These are phyloP conservation scores for Cichladusa arquata DNA, from an alignment of 2,113 vertebrate genomes.

Conservation along the genomic window DNA sequence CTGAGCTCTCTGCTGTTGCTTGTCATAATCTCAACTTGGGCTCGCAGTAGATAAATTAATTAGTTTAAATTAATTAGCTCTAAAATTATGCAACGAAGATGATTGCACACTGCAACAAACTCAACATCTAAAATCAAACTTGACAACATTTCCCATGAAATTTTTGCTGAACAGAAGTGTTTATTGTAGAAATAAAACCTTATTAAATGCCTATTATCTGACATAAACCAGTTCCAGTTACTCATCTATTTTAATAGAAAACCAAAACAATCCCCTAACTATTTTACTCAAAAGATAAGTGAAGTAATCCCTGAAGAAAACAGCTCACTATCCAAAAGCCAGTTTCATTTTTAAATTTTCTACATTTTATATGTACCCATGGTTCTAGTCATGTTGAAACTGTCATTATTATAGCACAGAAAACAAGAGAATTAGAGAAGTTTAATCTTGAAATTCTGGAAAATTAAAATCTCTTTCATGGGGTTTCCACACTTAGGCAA, in stretches of 20 bases:
- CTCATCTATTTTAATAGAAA: background rate
- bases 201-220: background rate
- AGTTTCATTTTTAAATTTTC: background rate
- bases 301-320: background rate
- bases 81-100: background rate
- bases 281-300: conserved; percentile 1
- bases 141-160: background rate
- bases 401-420: background rate
- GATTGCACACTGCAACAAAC: background rate
- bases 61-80: background rate
- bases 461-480: background rate
- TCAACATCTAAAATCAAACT: background rate
- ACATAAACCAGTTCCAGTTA: background rate
- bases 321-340: conserved; percentile 23
- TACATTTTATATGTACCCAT: background rate
- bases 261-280: background rate
- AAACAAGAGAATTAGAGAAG: background rate
- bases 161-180: background rate
- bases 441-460: background rate
- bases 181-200: background rate
- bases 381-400: background rate
- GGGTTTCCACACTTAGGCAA: background rate
- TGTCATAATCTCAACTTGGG: background rate
- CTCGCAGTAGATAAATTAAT: background rate
- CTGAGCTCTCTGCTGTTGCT: background rate